These are phyloP conservation scores for Prorops nasuta DNA, from an alignment of 1,140 invertebrate genomes.

Conservation along the genomic window DNA sequence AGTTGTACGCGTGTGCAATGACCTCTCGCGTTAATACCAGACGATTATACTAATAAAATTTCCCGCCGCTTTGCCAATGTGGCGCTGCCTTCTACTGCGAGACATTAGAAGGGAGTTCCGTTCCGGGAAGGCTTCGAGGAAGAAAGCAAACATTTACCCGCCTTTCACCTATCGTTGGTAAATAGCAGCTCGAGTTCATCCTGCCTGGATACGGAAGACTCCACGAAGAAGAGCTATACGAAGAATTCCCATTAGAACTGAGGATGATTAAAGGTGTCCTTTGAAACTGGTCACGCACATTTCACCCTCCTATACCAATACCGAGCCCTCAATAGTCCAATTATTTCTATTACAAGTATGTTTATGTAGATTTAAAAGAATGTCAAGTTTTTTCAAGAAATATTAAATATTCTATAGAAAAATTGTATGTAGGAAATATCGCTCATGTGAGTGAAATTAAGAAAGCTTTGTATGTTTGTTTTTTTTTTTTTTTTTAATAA, in stretches of 20 bases:
- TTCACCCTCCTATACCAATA: too few species aligned
- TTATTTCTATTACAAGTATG: too few species aligned
- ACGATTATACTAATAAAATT: slow-evolving; percentile 37
- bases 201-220: slow-evolving; percentile 11
- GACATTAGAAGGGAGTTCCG: slow-evolving; percentile 18
- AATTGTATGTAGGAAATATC: too few species aligned
- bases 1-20: not conserved
- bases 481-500: too few species aligned
- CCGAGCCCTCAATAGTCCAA: too few species aligned
- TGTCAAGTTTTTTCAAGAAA: too few species aligned
- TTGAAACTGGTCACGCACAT: too few species aligned
- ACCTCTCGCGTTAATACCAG: slow-evolving; percentile 12
- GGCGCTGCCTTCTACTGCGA: slow-evolving; percentile 11
- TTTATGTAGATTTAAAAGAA: too few species aligned
- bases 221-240: slow-evolving; percentile 2
- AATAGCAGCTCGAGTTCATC: slow-evolving; percentile 31
- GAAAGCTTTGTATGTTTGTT: too few species aligned
- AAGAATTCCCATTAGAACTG: slow-evolving; percentile 18
- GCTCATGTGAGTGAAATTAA: too few species aligned
- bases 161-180: slow-evolving; percentile 18
- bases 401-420: too few species aligned
- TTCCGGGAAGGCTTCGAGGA: slow-evolving; percentile 24
- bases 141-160: slow-evolving; percentile 36
- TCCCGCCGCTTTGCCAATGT: slow-evolving; percentile 28
- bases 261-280: slow-evolving; percentile 26